phyloP scores from a whole-genome alignment of 2,888 invertebrate genomes.

The Ophion obscuratus region DNA sequence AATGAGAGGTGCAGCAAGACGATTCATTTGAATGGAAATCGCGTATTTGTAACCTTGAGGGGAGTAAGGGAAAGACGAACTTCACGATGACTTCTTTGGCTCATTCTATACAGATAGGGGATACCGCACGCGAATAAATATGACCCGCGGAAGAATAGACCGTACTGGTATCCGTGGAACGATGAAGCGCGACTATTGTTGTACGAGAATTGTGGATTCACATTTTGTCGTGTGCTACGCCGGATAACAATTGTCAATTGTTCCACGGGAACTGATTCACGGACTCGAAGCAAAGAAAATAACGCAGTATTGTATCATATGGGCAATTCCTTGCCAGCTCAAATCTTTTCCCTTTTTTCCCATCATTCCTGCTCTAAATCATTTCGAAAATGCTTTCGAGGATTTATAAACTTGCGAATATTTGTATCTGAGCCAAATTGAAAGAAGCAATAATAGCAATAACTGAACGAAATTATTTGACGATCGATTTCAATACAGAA shows the following conservation, averaged over 20 bases:
- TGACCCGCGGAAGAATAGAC: slow-evolving; percentile 15
- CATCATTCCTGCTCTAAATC: background rate
- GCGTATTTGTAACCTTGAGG: slow-evolving; percentile 9
- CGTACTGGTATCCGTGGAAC: slow-evolving; percentile 14
- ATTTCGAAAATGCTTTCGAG: background rate
- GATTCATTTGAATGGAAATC: background rate
- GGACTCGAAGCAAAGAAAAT: slow-evolving; percentile 3
- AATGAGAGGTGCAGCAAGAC: background rate
- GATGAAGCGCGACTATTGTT: slow-evolving; percentile 18
- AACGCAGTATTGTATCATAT: background rate
- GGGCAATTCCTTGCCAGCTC: background rate
- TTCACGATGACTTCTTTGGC: slow-evolving; percentile 11
- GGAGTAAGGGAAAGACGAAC: background rate
- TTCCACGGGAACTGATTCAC: slow-evolving; percentile 10
- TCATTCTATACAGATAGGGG: slow-evolving; percentile 5
- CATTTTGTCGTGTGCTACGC: background rate
- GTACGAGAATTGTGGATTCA: slow-evolving; percentile 18
- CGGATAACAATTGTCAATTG: slow-evolving; percentile 31
- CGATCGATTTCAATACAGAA: no score
- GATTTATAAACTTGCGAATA: background rate
- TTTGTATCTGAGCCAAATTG: background rate
- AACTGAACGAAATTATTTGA: no score
- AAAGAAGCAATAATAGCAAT: background rate
- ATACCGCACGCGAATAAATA: background rate
- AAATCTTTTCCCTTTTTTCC: background rate